phyloP scores from a whole-genome alignment of 2,888 invertebrate genomes.

The Auanema freiburgensis region DNA sequence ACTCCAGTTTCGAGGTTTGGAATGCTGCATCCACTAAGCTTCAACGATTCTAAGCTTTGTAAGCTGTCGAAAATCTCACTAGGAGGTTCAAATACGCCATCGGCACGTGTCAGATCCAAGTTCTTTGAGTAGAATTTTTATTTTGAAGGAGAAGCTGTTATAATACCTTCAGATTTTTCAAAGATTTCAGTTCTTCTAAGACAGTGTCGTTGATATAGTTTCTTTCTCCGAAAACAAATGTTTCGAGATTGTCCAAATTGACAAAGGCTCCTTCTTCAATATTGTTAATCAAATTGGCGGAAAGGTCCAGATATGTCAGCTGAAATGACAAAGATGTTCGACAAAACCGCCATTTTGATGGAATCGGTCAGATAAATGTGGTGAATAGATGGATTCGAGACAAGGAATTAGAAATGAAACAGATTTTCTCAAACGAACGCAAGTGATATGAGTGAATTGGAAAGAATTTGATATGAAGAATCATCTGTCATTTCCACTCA shows the following conservation, averaged over 20 bases:
- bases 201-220: slow-evolving; percentile 81
- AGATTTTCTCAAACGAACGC: no score
- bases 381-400: no score
- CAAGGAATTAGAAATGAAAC: no score
- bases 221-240: slow-evolving; percentile 77
- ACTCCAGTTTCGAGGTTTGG: slow-evolving; percentile 74
- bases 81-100: slow-evolving; percentile 51
- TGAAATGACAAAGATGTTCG: slow-evolving; percentile 55
- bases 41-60: slow-evolving; percentile 67
- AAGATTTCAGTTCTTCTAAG: slow-evolving; percentile 81
- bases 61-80: slow-evolving; percentile 36
- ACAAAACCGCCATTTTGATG: no score
- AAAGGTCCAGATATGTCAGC: slow-evolving; percentile 80
- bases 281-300: slow-evolving; percentile 82
- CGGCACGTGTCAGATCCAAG: slow-evolving; percentile 55
- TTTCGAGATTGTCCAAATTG: slow-evolving; percentile 75
- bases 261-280: slow-evolving; percentile 85
- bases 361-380: no score
- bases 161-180: slow-evolving; percentile 74
- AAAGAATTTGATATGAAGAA: no score
- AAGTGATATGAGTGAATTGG: no score
- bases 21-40: slow-evolving; percentile 66
- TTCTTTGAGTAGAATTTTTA: slow-evolving; percentile 16
- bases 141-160: neutral
- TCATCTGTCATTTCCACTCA: neutral